Evolutionary conservation across 2,113 vertebrate species (phyloP).

Genomic region (Rutilus rutilus): DNA sequence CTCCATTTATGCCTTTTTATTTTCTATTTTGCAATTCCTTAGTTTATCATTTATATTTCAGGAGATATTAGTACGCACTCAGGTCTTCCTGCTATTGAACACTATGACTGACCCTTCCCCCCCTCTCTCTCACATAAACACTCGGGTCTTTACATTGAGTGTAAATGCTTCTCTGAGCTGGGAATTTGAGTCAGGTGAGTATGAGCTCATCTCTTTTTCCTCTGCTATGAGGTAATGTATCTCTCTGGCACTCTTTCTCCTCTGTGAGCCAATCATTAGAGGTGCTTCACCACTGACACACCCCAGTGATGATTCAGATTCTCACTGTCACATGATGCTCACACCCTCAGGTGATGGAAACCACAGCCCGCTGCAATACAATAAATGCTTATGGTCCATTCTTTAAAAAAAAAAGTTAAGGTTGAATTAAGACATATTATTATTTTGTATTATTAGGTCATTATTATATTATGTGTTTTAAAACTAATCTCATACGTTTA

Average conservation of each 20-base stretch:
- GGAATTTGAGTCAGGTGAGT: constrained; percentile 78
- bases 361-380: not conserved
- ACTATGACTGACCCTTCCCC: not conserved
- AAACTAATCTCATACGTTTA: not conserved
- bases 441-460: too few relatives aligned
- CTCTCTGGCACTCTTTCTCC: constrained; percentile 31
- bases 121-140: constrained; percentile 27
- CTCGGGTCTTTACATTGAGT: constrained; percentile 40
- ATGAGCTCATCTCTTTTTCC: constrained; percentile 80
- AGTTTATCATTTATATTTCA: not conserved
- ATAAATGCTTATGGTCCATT: not conserved
- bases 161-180: constrained; percentile 70
- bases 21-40: not conserved
- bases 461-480: too few relatives aligned
- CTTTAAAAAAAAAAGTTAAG: not conserved
- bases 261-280: constrained; percentile 32
- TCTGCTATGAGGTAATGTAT: constrained; percentile 75
- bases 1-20: not conserved
- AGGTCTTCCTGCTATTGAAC: not conserved
- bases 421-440: too few relatives aligned
- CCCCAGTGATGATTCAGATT: constrained; percentile 34
- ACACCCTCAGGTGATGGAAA: constrained; percentile 26
- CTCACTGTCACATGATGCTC: constrained; percentile 6
- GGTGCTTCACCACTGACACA: constrained; percentile 36
- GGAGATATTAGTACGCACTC: not conserved